Base-by-base conservation (phyloP, 2,113 vertebrate species). In the Serilophus lunatus region DNA sequence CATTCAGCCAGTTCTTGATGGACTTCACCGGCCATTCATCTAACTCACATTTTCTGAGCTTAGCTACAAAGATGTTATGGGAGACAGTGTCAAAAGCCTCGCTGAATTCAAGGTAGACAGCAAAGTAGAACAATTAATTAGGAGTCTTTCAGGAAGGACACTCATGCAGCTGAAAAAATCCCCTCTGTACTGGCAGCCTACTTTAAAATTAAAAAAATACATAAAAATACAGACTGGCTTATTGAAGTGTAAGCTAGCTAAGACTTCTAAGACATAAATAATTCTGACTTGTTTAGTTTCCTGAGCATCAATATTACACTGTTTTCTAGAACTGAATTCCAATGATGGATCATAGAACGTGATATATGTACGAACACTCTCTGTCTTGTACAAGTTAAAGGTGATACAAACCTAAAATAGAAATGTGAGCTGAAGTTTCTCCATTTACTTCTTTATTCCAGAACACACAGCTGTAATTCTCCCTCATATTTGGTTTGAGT, bases 381-480 rank as follows among this genome's bases (percentile, higher is more conserved):
- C 11, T 38, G 50, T 40, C 4, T 3, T 23, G 10, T 68, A 49
- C 18, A 69, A 83, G 15, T 40, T 68, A 50, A 50, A 85, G 69
- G 17, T 56, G 20, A 63, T 81, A 90, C 83, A 0, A 91, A 98
- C 96, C 95, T 96, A 2, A 68, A 92, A 18, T 53, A 42, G 81
- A 89, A 92, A 95, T 16, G 12, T 66, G 16, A 56, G 96, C 96
- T 76, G 95, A 97, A 64, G 91, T 97, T 54, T 80, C 49, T 85
- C 82, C 85, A 24, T 96, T 90, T 40, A 61, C 10, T 44, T 95
- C 86, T 50, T 96, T 95, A 20, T 97, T 98, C 95, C 94, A 92
- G 66, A 99, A 98, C 42, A 82, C 42, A 18, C 99, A 99, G 3
- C 96, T 98, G 93, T 98, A 98, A 85, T 98, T 99, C 77, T 96